Base-by-base conservation (phyloP, 1,140 invertebrate genomes). In the Temnothorax curvispinosus region DNA sequence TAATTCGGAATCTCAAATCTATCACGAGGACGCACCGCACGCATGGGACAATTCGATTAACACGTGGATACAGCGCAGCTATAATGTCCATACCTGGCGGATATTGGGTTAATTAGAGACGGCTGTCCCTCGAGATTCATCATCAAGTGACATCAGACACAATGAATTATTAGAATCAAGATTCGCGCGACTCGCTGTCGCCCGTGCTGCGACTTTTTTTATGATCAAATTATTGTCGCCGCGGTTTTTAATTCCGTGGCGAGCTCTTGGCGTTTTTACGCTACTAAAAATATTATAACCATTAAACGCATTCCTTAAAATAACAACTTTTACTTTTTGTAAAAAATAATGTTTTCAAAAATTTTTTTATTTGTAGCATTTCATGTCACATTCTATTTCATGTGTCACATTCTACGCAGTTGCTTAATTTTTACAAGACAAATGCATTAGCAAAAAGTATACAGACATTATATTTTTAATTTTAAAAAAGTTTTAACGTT, bases 101-200 rank as follows among this genome's bases (percentile, higher is more conserved):
- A 72, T 74, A 85, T 81, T 41, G 85, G 64, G 54, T 87, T 87
- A 89, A 89, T 89, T 87, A 89, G 88, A 85, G 86, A 77, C 64
- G 82, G 64, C 78, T 77, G 78, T 87, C 88, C 56, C 62, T 35
- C 65, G 50, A 72, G 78, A 35, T 41, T 38, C 44, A 47, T 65
- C 85, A 50, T 47, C 76, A 78, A 75, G 75, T 50, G 72, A 87
- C 54, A 86, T 69, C 76, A 75, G 58, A 86, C 56, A 78, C 54
- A 75, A 81, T 81, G 77, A 81, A 81, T 74, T 74, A 84, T 60
- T 50, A 60, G 80, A 84, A 60, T 74, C 80, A 60, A 84, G 41
- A 60, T 75, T 47, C 78, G 56, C 67, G 18, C 80, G 41, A 47
- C n/a, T 71, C 21, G 35, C 15, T 47, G 50, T 18, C 38, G 64